Evolutionary conservation across 2,888 invertebrate genomes (phyloP), one percentile per base, ranked within the genome.

Genomic region (Epiblema foenella): DNA sequence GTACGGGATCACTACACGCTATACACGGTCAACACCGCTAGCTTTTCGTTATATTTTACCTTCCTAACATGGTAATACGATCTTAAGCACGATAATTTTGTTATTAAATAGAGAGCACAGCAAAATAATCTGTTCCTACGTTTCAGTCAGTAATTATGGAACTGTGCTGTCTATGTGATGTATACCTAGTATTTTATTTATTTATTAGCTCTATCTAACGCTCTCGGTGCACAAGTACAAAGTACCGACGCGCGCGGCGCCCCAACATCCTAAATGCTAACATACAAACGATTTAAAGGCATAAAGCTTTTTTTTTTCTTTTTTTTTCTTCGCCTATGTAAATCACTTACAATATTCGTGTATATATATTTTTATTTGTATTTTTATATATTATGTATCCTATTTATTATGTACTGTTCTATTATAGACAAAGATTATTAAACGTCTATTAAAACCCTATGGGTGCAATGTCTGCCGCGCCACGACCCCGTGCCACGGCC

Each of bases 281-380:
- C 87, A 87, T 91, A 90, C 89, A 91, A 91, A 90, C 89, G 89
- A 89, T 91, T 89, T 89, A 89, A 91, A 91, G 91, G 92, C 91
- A 86, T 91, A 87, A 93, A 92, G 92, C 91, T 88, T 89, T 85
- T 87, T 91, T 89, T 88, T 89, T 90, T 86, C 84, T 78, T 70
- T 75, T 83, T 85, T 88, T 89, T 87, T 87, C 76, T 85, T 84
- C 77, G 85, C 86, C 88, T 90, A 90, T 86, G 83, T 84, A 89
- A 89, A 89, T 90, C 88, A 91, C 88, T 92, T 88, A 91, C 81
- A 89, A 85, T 90, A 91, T 86, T 88, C 80, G 90, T 92, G 93
- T 93, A 91, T 93, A 93, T 93, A 93, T 93, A 93, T 93, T 93
- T 93, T 93, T 93, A 92, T 93, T 93, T 90, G 85, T 91, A 89